Conservation (phyloP, 2,888 invertebrate species). For the Agriotes lineatus region DNA sequence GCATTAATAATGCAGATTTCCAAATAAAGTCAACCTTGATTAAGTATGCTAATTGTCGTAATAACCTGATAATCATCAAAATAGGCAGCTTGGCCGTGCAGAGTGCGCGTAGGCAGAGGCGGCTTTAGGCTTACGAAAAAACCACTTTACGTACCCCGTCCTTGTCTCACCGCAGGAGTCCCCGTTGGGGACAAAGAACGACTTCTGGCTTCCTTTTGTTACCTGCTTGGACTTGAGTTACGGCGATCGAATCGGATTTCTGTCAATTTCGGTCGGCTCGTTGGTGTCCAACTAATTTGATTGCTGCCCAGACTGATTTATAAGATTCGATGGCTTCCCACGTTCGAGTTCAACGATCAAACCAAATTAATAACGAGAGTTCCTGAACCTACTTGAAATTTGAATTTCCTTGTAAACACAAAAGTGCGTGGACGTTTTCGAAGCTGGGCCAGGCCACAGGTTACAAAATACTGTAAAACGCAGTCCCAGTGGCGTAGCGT, state of each 20-base stretch:
- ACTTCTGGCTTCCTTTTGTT: not conserved
- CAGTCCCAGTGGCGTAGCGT: too few relatives aligned
- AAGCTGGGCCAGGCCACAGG: too few relatives aligned
- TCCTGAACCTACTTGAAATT: not conserved
- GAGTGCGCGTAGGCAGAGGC: conserved; percentile 11
- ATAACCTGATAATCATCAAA: conserved; percentile 25
- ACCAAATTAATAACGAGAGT: conserved; percentile 12
- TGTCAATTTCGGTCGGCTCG: conserved; percentile 15
- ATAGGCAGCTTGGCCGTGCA: conserved; percentile 20
- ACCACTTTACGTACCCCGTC: not conserved
- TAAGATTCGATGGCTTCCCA: conserved; percentile 25
- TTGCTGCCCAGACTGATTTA: conserved; percentile 14
- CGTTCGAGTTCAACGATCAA: conserved; percentile 28
- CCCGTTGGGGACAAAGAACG: not conserved
- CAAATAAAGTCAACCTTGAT: conserved; percentile 16
- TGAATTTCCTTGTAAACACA: too few relatives aligned
- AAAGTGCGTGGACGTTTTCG: too few relatives aligned
- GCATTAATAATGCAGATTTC: conserved; percentile 16
- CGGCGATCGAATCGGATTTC: not conserved
- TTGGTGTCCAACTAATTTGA: conserved; percentile 25
- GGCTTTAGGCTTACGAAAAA: not conserved
- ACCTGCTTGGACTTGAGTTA: conserved; percentile 8
- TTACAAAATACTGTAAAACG: too few relatives aligned
- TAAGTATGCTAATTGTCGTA: conserved; percentile 34
- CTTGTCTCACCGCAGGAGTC: not conserved